phyloP scores from a whole-genome alignment of 30 jellyfish, hydroid and myxozoan genomes.

The Turritopsis dohrnii region DNA sequence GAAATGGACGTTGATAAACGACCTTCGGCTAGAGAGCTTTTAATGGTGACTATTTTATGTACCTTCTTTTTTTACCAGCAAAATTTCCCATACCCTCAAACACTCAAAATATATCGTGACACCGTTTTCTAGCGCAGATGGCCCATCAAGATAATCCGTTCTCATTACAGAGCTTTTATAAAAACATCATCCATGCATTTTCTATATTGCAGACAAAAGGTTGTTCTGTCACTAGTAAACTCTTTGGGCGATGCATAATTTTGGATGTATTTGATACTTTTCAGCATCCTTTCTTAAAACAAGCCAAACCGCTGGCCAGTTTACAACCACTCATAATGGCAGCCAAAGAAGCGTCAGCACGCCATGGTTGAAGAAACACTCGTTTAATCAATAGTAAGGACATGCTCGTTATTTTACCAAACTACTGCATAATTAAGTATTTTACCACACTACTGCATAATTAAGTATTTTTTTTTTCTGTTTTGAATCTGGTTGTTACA shows the following conservation, averaged over 20 bases:
- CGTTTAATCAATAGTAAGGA: background rate
- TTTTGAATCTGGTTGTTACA: background rate
- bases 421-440: background rate
- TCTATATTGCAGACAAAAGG: no score
- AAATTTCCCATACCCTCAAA: background rate
- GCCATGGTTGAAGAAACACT: slow-evolving; percentile 63
- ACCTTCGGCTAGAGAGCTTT: slow-evolving; percentile 94
- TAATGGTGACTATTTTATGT: slow-evolving; percentile 41
- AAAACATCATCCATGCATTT: background rate
- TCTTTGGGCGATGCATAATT: no score
- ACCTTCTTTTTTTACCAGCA: background rate
- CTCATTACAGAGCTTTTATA: background rate
- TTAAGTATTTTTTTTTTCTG: background rate
- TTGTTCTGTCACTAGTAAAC: no score
- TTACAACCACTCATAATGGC: slow-evolving; percentile 97
- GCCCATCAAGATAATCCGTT: no score
- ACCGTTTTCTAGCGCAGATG: no score
- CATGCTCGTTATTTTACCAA: background rate
- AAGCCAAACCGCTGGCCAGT: slow-evolving; percentile 98
- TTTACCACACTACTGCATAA: background rate
- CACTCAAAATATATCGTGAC: no score
- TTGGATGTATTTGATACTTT: no score
- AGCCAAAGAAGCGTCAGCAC: slow-evolving; percentile 99
- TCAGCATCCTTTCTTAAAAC: slow-evolving; percentile 93
- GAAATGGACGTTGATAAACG: slow-evolving; percentile 99